Base-by-base conservation (phyloP, 2,113 vertebrate genomes). In the Dermatemys mawii region DNA sequence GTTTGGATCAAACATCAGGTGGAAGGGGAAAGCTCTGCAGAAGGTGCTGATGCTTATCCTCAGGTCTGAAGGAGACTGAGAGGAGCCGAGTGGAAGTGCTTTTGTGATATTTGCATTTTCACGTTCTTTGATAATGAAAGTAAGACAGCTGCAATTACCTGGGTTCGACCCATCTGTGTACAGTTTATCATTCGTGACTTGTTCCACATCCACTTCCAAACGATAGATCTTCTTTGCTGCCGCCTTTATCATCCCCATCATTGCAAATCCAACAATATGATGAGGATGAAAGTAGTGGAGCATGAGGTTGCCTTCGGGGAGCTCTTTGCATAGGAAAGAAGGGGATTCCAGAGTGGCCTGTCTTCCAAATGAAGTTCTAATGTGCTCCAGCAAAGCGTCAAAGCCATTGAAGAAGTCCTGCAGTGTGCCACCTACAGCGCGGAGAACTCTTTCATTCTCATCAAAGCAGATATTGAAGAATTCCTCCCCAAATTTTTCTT, bases 401-500 rank as follows among this genome's bases (percentile, higher is more conserved):
- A 99, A 99, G 95, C 99, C 99, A 87, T 99, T 99, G 97, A 99
- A 99, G 97, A 99, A 99, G 97, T 99, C 99, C 97, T 99, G 99
- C 96, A 99, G 98, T 26, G 99, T 99, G 63, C 99, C 98, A 14
- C 99, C 99, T 7, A 99, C 98, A 44, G 99, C 99, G 79, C 99
- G 98, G 84, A 99, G 99, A 79, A 99, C 99, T 90, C 99, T 97
- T 84, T 99, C 99, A 6, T 99, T 99, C 97, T 99, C 99, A 82
- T 99, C 99, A 93, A 99, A 99, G 97, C 99, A 99, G 93, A 99
- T 98, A 91, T 98, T 99, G 95, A 99, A 99, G 97, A 99, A 99
- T 91, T 99, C 99, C 90, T 99, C 99, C 2, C 99, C 99, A 89
- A 99, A 99, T 92, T 98, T 98, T 96, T 99, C 99, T 90, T 99